phyloP scores from a whole-genome alignment of 2,888 invertebrate species.

The Smittia aterrima region DNA sequence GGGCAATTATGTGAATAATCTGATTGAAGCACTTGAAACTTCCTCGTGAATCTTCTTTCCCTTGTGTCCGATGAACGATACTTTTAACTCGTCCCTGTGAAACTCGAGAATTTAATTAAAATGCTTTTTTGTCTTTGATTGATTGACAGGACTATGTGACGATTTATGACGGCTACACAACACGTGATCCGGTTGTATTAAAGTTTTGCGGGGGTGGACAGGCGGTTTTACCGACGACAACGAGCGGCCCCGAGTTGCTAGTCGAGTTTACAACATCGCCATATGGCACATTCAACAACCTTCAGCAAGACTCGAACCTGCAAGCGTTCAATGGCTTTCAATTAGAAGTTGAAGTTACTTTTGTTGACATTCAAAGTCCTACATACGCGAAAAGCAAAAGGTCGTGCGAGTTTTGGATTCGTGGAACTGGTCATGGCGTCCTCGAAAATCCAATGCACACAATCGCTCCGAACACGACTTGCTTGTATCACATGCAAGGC shows the following conservation, averaged over 20 bases:
- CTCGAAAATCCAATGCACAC: slow-evolving; percentile 82
- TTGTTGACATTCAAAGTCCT: slow-evolving; percentile 79
- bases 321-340: slow-evolving; percentile 85
- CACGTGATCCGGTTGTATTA: slow-evolving; percentile 79
- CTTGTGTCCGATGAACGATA: too few relatives aligned
- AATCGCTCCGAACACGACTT: slow-evolving; percentile 82
- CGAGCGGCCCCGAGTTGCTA: slow-evolving; percentile 82
- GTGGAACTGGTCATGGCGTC: slow-evolving; percentile 75
- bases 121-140: not conserved
- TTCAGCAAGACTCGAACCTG: slow-evolving; percentile 70
- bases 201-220: slow-evolving; percentile 90
- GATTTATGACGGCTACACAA: slow-evolving; percentile 84
- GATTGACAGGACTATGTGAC: slow-evolving; percentile 74
- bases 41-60: not conserved
- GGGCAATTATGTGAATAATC: too few relatives aligned
- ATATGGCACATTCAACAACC: slow-evolving; percentile 70
- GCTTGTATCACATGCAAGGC: slow-evolving; percentile 78
- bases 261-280: slow-evolving; percentile 89
- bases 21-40: too few relatives aligned
- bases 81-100: too few relatives aligned
- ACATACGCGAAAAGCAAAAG: slow-evolving; percentile 82
- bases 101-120: not conserved
- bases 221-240: slow-evolving; percentile 79
- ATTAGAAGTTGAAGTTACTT: slow-evolving; percentile 77
- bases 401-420: slow-evolving; percentile 78